A percentile compares a stretch with the other conserved stretches of the same genome.
phyloP scores from a whole-genome alignment of 2,113 vertebrate species.

The Zapornia atra region DNA sequence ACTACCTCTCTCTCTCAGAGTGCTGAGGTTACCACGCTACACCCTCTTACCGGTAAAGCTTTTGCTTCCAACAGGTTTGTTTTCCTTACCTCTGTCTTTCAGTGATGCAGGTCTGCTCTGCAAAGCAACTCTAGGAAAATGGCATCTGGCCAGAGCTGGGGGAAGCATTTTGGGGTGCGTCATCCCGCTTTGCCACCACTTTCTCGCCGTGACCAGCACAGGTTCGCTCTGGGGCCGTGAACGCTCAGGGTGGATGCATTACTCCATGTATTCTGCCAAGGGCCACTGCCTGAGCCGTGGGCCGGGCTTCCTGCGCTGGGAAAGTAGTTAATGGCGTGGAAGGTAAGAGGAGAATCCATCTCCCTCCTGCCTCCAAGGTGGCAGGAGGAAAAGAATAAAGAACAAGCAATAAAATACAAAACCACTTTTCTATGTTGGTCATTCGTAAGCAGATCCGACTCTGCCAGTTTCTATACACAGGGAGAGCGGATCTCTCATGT shows the following conservation, averaged over 20 bases:
- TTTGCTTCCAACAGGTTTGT: not conserved
- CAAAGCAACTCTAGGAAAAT: conserved; percentile 50
- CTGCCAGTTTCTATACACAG: not conserved
- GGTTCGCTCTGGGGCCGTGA: not conserved
- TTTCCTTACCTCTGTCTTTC: conserved; percentile 40
- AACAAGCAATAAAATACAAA: conserved; percentile 38
- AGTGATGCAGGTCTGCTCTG: conserved; percentile 49
- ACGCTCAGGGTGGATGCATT: not conserved
- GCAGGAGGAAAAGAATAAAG: not conserved
- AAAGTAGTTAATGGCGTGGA: not conserved
- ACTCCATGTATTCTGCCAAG: not conserved
- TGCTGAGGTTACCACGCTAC: conserved; percentile 45
- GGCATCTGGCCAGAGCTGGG: not conserved
- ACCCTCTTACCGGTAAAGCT: conserved; percentile 41
- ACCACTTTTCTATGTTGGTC: conserved; percentile 26
- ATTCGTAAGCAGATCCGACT: conserved; percentile 40
- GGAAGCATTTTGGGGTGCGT: rapidly evolving
- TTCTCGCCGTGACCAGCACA: not conserved
- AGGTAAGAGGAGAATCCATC: not conserved
- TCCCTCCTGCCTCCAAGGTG: not conserved
- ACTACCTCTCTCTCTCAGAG: conserved; percentile 51
- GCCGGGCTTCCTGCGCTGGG: not conserved
- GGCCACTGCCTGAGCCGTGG: not conserved
- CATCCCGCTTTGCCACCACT: not conserved
- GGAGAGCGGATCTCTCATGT: conserved; percentile 7